These are phyloP conservation scores for Laodelphax striatellus DNA, from an alignment of 1,140 invertebrate genomes.

Conservation along the genomic window DNA sequence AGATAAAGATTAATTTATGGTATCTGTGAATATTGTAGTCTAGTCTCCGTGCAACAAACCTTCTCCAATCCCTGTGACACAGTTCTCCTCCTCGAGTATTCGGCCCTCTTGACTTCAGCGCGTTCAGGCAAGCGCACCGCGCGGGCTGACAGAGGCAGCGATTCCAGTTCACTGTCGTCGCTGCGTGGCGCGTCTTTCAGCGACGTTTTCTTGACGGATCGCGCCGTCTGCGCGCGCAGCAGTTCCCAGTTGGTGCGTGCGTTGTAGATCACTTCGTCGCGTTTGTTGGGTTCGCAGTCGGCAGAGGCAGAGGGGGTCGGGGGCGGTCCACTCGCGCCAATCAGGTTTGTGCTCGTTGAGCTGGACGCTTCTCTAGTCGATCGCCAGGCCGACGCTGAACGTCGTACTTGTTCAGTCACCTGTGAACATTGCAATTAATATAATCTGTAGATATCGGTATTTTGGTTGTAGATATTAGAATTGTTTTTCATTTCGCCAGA, in stretches of 20 bases:
- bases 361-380: conserved; percentile 58
- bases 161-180: conserved; percentile 16
- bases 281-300: conserved; percentile 22
- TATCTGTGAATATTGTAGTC: no score
- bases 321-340: background rate
- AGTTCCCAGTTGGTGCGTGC: conserved; percentile 71
- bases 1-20: no score
- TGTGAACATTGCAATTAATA: background rate
- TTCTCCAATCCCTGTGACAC: conserved; percentile 37
- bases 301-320: background rate
- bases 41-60: background rate
- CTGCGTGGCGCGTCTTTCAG: conserved; percentile 23
- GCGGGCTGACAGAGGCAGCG: conserved; percentile 30
- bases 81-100: conserved; percentile 32
- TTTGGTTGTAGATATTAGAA: no score
- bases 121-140: conserved; percentile 26
- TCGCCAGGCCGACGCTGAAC: conserved; percentile 61
- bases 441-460: no score
- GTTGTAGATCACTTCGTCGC: conserved; percentile 69
- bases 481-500: no score
- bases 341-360: conserved; percentile 47
- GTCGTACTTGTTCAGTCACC: conserved; percentile 55
- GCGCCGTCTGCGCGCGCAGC: conserved; percentile 46
- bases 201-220: conserved; percentile 24
- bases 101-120: conserved; percentile 12